These are phyloP conservation scores for Collichthys lucidus DNA, from an alignment of 2,113 vertebrate genomes.

Conservation along the genomic window DNA sequence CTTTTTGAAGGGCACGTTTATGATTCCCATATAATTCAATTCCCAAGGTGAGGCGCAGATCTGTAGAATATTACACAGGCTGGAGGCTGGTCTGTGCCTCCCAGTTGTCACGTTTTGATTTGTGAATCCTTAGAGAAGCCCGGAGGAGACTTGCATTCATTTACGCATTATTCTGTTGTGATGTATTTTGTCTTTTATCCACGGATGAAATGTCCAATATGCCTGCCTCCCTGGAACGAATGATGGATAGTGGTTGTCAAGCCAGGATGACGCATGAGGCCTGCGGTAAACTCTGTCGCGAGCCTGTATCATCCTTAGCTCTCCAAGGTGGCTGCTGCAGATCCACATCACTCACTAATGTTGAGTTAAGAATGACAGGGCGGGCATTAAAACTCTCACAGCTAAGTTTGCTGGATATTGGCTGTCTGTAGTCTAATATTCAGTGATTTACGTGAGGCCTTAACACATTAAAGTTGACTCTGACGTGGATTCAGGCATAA, in stretches of 20 bases:
- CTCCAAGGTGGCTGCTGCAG: constrained; percentile 58
- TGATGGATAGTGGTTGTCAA: constrained; percentile 71
- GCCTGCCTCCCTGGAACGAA: constrained; percentile 50
- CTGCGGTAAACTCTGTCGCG: constrained; percentile 54
- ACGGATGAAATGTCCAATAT: constrained; percentile 56
- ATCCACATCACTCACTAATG: constrained; percentile 54
- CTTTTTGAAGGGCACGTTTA: constrained; percentile 44
- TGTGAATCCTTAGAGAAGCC: constrained; percentile 57
- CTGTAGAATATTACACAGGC: constrained; percentile 43
- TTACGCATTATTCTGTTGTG: constrained; percentile 56
- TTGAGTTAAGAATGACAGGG: constrained; percentile 49
- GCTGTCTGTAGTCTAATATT: constrained; percentile 18
- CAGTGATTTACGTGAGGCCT: constrained; percentile 36
- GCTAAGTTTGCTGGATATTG: constrained; percentile 31
- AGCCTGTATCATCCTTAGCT: constrained; percentile 42
- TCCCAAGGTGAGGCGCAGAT: constrained; percentile 55
- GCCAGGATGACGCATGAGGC: constrained; percentile 38
- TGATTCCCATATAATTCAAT: constrained; percentile 47
- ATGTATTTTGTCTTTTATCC: constrained; percentile 68
- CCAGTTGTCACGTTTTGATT: constrained; percentile 68
- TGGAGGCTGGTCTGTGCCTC: constrained; percentile 27
- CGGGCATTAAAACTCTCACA: constrained; percentile 30
- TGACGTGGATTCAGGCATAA: not conserved
- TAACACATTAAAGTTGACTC: constrained; percentile 12
- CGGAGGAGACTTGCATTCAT: constrained; percentile 48